Evolutionary conservation across 2,888 invertebrate genomes (phyloP), one percentile per base, ranked within the genome.

Genomic region (Biston betularia): DNA sequence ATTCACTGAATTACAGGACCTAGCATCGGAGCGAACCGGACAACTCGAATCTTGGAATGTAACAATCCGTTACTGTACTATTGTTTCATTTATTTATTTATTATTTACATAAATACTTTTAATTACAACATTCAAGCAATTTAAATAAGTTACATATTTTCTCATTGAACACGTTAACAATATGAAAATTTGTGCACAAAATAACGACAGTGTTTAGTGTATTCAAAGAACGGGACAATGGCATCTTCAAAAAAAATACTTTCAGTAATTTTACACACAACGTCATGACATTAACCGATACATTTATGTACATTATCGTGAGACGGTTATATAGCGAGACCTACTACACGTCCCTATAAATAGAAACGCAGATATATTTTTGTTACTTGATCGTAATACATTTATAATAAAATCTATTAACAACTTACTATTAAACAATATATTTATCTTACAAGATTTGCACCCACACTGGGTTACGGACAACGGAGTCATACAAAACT

Each of bases 381-480:
- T 84, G 87, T 84, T 85, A 88, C 84, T 87, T 87, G 85, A 89
- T 90, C 84, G 81, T 84, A 87, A 88, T 89, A 89, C 85, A 88
- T 82, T 88, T 89, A 86, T 79, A 82, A 84, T 89, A 89, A 87
- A 88, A 77, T 73, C 91, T 93, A 93, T 92, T 86, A 93, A 93
- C 93, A 93, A 92, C 93, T 93, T 93, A 93, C 88, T 90, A 84
- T 83, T 88, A 90, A 89, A 87, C 82, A 88, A 86, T 87, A 86
- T 84, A 84, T 84, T 87, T 85, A 93, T 92, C 91, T 93, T 93
- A 92, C 93, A 92, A 84, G 74, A 73, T 78, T 84, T 76, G 68
- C 77, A 70, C 76, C 80, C 80, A 74, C 70, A 66, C 79, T 76
- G 69, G 10, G 24, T 50, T 67, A 15, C 15, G 42, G n/a, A 54